Base-by-base conservation (phyloP, 2,888 invertebrate species). In the Ganaspis brasiliensis region DNA sequence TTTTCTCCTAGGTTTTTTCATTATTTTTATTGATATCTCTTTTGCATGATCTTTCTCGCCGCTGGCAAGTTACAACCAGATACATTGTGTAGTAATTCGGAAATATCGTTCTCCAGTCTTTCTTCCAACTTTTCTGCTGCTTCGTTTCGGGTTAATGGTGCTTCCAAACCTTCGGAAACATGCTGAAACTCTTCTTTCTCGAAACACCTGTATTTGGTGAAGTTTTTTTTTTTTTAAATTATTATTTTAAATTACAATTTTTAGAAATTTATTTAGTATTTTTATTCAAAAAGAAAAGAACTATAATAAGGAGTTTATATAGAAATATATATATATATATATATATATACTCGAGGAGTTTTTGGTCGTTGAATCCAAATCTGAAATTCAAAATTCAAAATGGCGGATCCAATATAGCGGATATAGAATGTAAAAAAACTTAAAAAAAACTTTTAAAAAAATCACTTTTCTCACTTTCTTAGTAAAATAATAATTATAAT, bases 61-160 rank as follows among this genome's bases (percentile, higher is more conserved):
- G 92, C 92, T n/a, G 93, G 93, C 76, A 93, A 88, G 83, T 92
- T 92, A 81, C 93, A 93, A 5, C 89, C 91, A 24, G 93, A 93
- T 21, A 93, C 92, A 80, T 92, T 93, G 81, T 93, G 93, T 74
- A 93, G 82, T 31, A 91, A 87, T 24, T 92, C 91, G 2, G 88
- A 78, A 21, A 89, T 88, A 63, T 92, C 92, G 31, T 91, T 91
- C 70, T 84, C 73, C 31, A 92, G 83, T 40, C 90, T 87, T 37
- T 78, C 76, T n/a, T 83, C 77, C 45, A 93, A 81, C 80, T 91
- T 91, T 19, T 85, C 80, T 74, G 86, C 86, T n/a, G 91, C 91
- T 79, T 92, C 90, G 6, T 85, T 83, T 74, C 89, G 89, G 2
- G 89, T 89, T 70, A 91, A 82, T 0, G 92, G 92, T 14, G 84